These are phyloP conservation scores for Smittia aterrima DNA, from an alignment of 2,888 invertebrate species.

Conservation along the genomic window DNA sequence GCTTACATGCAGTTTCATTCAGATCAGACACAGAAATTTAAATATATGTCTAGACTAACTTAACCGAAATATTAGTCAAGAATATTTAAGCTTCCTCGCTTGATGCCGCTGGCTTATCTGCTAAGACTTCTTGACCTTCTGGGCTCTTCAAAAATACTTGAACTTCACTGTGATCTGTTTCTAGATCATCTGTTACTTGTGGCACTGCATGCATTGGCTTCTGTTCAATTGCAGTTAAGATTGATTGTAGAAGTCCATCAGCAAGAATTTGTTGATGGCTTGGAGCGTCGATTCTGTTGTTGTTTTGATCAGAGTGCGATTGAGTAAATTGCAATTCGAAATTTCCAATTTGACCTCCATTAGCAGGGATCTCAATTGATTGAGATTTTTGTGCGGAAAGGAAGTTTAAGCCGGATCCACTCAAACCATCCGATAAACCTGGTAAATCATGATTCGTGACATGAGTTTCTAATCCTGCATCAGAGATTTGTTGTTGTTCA, in stretches of 20 bases:
- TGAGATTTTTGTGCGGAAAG: constrained; percentile 52
- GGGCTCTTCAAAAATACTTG: constrained; percentile 42
- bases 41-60: background rate
- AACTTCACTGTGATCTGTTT: constrained; percentile 41
- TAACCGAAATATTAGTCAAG: constrained; percentile 3
- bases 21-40: constrained; percentile 2
- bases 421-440: constrained; percentile 47
- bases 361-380: constrained; percentile 55
- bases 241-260: constrained; percentile 75
- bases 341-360: constrained; percentile 59
- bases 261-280: constrained; percentile 74
- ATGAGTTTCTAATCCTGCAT: constrained; percentile 43
- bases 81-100: background rate
- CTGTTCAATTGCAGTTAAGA: constrained; percentile 78
- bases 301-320: constrained; percentile 49
- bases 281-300: constrained; percentile 57
- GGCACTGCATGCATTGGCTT: constrained; percentile 53
- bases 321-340: constrained; percentile 77
- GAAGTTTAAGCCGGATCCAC: constrained; percentile 46
- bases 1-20: background rate
- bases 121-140: constrained; percentile 42
- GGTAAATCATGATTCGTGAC: constrained; percentile 48
- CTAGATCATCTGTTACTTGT: constrained; percentile 43
- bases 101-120: constrained; percentile 40
- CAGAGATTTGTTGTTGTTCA: background rate